phyloP scores from a whole-genome alignment of 2,797 vertebrate genomes.

The Lophius americanus region DNA sequence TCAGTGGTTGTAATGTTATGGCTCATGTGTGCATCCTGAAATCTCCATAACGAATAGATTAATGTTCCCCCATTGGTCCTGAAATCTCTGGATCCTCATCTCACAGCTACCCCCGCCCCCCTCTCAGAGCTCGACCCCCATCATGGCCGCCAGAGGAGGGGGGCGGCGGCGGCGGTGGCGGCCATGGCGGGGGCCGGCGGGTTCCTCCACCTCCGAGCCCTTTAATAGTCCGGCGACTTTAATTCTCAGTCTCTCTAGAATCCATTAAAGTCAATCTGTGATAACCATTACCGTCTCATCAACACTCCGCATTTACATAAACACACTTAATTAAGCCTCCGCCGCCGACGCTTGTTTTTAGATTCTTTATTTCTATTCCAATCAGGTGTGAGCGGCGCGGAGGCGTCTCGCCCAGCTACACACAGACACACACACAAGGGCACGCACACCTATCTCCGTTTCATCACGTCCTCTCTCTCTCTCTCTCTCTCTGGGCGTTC shows the following conservation, averaged over 20 bases:
- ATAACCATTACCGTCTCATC: slow-evolving; percentile 72
- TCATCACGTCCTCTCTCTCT: slow-evolving; percentile 13
- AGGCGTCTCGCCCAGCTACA: not conserved
- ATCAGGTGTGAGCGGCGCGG: slow-evolving; percentile 38
- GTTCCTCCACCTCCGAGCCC: slow-evolving; percentile 54
- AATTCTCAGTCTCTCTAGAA: slow-evolving; percentile 61
- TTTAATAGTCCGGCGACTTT: slow-evolving; percentile 64
- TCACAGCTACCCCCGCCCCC: too few species aligned
- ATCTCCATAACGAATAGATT: too few species aligned
- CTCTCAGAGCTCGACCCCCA: slow-evolving; percentile 2
- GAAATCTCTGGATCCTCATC: too few species aligned
- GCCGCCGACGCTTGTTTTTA: slow-evolving; percentile 42
- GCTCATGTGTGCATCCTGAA: too few species aligned
- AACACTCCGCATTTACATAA: slow-evolving; percentile 80
- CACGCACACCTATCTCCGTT: slow-evolving; percentile 29
- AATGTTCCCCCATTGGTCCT: too few species aligned
- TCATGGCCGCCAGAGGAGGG: slow-evolving; percentile 7
- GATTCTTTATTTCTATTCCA: slow-evolving; percentile 50
- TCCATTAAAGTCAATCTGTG: slow-evolving; percentile 67
- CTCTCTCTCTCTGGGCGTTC: slow-evolving; percentile 52
- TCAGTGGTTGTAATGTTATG: too few species aligned
- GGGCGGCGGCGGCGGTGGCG: not conserved
- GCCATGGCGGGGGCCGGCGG: not conserved
- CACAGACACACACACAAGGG: slow-evolving; percentile 17
- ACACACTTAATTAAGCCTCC: slow-evolving; percentile 85